Conservation (phyloP, 2,113 vertebrate genomes). For the Rhinogobius similis region DNA sequence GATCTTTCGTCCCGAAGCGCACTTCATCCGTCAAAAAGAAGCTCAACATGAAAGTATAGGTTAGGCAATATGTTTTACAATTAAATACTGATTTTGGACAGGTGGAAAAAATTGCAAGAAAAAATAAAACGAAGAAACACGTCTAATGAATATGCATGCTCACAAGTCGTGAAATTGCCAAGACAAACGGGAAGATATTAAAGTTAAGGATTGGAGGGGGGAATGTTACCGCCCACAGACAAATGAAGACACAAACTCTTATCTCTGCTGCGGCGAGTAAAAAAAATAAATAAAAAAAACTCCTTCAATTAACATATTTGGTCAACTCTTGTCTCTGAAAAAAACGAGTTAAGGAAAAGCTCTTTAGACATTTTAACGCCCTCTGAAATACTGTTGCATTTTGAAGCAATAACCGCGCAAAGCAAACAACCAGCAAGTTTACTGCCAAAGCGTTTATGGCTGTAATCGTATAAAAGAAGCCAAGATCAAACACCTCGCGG, state of each 20-base stretch:
- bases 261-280: constrained; percentile 56
- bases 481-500: constrained; percentile 55
- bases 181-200: constrained; percentile 69
- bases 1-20: constrained; percentile 24
- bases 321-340: not conserved
- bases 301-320: not conserved
- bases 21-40: constrained; percentile 46
- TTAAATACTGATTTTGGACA: constrained; percentile 15
- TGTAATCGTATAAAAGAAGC: constrained; percentile 52
- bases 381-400: constrained; percentile 15
- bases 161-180: constrained; percentile 70
- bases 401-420: constrained; percentile 14
- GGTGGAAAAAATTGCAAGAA: constrained; percentile 25
- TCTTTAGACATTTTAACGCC: not conserved
- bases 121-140: constrained; percentile 29
- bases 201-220: constrained; percentile 70
- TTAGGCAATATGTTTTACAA: not conserved
- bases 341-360: not conserved
- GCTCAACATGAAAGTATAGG: not conserved
- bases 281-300: constrained; percentile 23
- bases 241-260: constrained; percentile 67
- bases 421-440: constrained; percentile 55
- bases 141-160: constrained; percentile 76
- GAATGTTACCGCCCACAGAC: constrained; percentile 75
- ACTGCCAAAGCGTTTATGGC: constrained; percentile 58